A percentile compares a stretch with the other conserved stretches of the same genome.
phyloP scores from a whole-genome alignment of 2,888 invertebrate species.

The Phorcus lineatus region DNA sequence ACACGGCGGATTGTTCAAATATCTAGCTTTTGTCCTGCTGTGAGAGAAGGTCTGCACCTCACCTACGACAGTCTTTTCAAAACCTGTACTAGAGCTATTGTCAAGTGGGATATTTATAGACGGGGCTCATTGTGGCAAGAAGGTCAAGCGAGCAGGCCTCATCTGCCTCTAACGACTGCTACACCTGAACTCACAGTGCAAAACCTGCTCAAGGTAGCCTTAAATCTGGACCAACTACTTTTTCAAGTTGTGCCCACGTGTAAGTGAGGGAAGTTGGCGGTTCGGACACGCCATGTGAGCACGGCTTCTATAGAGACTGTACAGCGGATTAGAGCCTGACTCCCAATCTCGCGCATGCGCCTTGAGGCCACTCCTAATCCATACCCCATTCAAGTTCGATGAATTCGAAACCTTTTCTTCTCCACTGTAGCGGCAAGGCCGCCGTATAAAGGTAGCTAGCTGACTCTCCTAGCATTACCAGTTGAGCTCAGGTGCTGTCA shows the following conservation, averaged over 20 bases:
- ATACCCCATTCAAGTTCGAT: constrained; percentile 40
- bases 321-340: constrained; percentile 15
- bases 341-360: constrained; percentile 42
- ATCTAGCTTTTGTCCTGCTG: constrained; percentile 15
- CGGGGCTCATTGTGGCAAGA: constrained; percentile 11
- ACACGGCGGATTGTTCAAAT: constrained; percentile 25
- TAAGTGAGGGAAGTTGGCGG: not conserved
- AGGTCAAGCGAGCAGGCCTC: constrained; percentile 21
- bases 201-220: not conserved
- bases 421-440: constrained; percentile 1
- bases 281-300: not conserved
- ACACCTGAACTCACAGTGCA: not conserved
- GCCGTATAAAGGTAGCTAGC: constrained; percentile 21
- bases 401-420: constrained; percentile 42
- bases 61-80: not conserved
- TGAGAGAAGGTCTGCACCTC: not conserved
- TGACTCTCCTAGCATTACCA: not conserved
- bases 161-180: constrained; percentile 13
- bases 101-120: constrained; percentile 19
- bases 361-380: constrained; percentile 38
- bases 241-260: too few species aligned
- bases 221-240: not conserved
- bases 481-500: constrained; percentile 1
- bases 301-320: not conserved
- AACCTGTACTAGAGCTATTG: constrained; percentile 20